These are phyloP conservation scores for Oophaga pumilio DNA, from an alignment of 2,113 vertebrate species.

Conservation along the genomic window DNA sequence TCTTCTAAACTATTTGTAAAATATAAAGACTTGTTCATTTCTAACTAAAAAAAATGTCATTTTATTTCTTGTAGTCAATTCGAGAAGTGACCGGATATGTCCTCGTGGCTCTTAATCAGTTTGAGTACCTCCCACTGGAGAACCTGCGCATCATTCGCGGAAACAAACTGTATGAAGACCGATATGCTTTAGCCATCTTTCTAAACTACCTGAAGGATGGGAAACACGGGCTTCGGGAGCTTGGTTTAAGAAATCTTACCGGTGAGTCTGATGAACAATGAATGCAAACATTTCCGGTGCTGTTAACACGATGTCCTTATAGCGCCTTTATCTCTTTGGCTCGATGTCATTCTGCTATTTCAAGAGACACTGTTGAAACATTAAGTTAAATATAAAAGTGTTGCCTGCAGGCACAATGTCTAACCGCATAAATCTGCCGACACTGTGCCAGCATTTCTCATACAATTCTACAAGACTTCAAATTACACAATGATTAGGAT, in stretches of 20 bases:
- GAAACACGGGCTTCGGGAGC: constrained; percentile 87
- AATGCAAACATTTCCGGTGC: neutral
- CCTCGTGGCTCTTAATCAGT: constrained; percentile 95
- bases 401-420: neutral
- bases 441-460: neutral
- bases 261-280: constrained; percentile 70
- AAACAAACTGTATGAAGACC: constrained; percentile 92
- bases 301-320: neutral
- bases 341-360: neutral
- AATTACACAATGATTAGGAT: neutral
- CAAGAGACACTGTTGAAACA: neutral
- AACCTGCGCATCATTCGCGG: constrained; percentile 93
- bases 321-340: neutral
- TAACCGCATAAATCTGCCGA: neutral
- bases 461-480: neutral
- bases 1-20: neutral
- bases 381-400: neutral
- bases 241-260: constrained; percentile 92
- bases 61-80: constrained; percentile 82
- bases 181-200: constrained; percentile 91
- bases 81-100: constrained; percentile 96
- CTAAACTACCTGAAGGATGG: constrained; percentile 96
- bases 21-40: neutral
- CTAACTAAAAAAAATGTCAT: neutral
- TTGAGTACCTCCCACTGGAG: constrained; percentile 93